phyloP scores from a whole-genome alignment of 2,113 vertebrate genomes.

The Marcusenius ussheri region DNA sequence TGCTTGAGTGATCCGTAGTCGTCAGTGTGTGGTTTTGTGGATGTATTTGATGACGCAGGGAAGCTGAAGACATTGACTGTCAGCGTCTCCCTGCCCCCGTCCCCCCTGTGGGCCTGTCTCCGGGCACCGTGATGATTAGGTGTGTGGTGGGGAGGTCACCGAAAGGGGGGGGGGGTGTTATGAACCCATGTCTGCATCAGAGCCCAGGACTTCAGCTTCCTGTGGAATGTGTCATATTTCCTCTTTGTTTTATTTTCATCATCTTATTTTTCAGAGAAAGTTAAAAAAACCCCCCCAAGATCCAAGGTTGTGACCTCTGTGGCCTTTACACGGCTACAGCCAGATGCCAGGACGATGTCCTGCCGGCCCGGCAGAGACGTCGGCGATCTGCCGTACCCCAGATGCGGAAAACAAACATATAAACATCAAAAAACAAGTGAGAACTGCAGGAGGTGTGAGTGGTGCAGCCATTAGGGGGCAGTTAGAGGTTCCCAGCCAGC shows the following conservation, averaged over 20 bases:
- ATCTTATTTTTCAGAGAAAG: background rate
- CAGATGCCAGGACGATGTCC: background rate
- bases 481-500: background rate
- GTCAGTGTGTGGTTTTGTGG: conserved; percentile 34
- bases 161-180: background rate
- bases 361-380: no score
- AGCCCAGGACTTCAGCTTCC: conserved; percentile 15
- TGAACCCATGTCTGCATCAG: background rate
- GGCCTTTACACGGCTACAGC: background rate
- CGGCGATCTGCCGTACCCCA: background rate
- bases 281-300: background rate
- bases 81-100: background rate
- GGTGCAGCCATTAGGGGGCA: background rate
- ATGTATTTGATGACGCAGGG: conserved; percentile 33
- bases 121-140: background rate
- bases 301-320: background rate
- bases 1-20: conserved; percentile 15
- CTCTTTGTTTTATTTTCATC: background rate
- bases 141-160: background rate
- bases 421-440: background rate
- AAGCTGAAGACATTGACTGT: conserved; percentile 20
- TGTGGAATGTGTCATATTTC: background rate
- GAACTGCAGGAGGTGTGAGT: background rate
- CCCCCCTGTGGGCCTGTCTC: background rate
- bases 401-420: background rate